Evolutionary conservation across 2,113 vertebrate species (phyloP).

Genomic region (Candoia aspera): DNA sequence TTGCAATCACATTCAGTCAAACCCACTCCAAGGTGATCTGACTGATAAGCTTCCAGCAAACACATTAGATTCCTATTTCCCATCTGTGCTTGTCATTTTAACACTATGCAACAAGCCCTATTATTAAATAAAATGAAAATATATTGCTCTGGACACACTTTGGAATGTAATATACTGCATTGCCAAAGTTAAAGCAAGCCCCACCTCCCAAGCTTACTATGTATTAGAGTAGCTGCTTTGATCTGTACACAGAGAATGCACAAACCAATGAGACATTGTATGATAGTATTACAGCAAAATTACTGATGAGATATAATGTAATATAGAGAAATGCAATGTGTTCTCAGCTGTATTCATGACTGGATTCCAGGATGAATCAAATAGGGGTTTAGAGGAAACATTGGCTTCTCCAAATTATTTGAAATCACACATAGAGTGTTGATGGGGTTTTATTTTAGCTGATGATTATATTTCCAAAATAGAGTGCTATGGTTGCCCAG

Average conservation of each 20-base stretch:
- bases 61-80: accelerated
- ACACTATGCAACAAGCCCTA: accelerated
- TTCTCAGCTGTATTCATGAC: neutral
- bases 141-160: slow-evolving; percentile 23
- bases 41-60: slow-evolving; percentile 11
- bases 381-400: neutral
- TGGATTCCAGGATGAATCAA: neutral
- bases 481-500: neutral
- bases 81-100: accelerated
- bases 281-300: neutral
- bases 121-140: slow-evolving; percentile 45
- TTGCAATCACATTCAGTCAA: slow-evolving; percentile 39
- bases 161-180: slow-evolving; percentile 21
- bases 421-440: accelerated
- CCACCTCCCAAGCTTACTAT: accelerated
- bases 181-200: neutral
- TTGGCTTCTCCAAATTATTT: slow-evolving; percentile 4
- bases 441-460: neutral
- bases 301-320: slow-evolving; percentile 19
- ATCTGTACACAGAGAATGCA: slow-evolving; percentile 9
- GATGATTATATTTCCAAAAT: accelerated
- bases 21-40: slow-evolving; percentile 46
- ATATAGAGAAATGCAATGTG: slow-evolving; percentile 17
- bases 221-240: neutral
- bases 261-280: slow-evolving; percentile 28